Evolutionary conservation across 2,888 invertebrate species (phyloP), one percentile per base, ranked within the genome.

Genomic region (Rotaria socialis): DNA sequence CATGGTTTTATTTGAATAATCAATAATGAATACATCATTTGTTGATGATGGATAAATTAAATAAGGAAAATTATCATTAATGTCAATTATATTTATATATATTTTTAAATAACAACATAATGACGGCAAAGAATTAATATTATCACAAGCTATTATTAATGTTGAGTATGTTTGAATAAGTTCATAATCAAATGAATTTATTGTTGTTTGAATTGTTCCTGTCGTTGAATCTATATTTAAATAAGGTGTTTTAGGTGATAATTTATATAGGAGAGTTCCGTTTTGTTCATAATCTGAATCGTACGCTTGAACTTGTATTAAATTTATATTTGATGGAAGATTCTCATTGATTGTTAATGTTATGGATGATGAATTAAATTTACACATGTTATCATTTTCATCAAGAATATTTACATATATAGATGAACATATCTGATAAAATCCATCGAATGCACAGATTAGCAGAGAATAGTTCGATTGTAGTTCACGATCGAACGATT

Each of bases 321-420:
- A 19, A 35, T 27, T 19, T 19, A 35, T 19, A 35, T 67, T 35
- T 16, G 14, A 27, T 16, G 67, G 67, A 67, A 67, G 67, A 67
- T 67, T 67, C 10, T 67, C 67, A 35, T 41, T 35, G 5, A 67
- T 35, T 14, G 27, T 27, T 19, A 67, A 27, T 27, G 67, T 41
- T 6, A 27, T 27, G 16, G 67, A 67, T 41, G 67, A 41, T 14
- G 35, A 67, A 67, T 67, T 67, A 35, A 67, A 67, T 19, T 35
- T 14, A 67, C 67, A 67, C 35, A 67, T 67, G 19, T 67, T 67
- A 67, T 67, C 67, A 41, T 67, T 67, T 67, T 67, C 67, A 67
- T 67, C 67, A 19, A 35, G 27, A 27, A 67, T 19, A 35, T 19
- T 27, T 16, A 67, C 5, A 7, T 14, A 19, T 19, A 67, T 7